These are phyloP conservation scores for Grus americana DNA, from an alignment of 2,113 vertebrate genomes.

Conservation along the genomic window DNA sequence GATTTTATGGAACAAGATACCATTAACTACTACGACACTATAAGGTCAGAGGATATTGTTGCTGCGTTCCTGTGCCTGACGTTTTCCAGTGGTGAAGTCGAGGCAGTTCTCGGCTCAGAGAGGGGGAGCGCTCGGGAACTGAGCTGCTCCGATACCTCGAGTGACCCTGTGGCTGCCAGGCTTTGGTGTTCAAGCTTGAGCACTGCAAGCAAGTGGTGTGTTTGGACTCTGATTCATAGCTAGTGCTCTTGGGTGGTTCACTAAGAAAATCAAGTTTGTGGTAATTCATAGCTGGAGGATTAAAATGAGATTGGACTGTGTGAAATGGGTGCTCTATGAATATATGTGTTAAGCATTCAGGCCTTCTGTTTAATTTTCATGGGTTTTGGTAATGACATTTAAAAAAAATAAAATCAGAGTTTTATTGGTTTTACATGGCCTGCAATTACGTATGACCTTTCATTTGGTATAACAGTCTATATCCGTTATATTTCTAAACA, in stretches of 20 bases:
- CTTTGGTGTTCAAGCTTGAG: neutral
- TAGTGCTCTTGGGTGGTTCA: rapidly evolving
- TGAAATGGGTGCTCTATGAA: neutral
- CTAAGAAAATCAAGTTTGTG: neutral
- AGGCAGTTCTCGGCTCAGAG: neutral
- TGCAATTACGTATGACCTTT: neutral
- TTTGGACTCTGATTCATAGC: neutral
- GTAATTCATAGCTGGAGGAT: neutral
- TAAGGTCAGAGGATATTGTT: rapidly evolving
- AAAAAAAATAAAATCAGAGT: neutral
- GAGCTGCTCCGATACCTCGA: neutral
- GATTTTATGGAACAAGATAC: neutral
- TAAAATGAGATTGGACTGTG: neutral
- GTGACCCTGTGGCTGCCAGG: neutral
- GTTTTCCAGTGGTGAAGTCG: neutral
- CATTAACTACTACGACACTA: rapidly evolving
- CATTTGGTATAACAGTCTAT: neutral
- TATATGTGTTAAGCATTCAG: neutral
- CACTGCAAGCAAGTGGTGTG: too few relatives aligned
- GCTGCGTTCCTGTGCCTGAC: rapidly evolving
- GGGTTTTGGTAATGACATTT: conserved; percentile 8
- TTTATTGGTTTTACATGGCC: neutral
- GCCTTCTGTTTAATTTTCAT: neutral
- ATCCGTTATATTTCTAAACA: neutral
- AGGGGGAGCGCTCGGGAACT: neutral